Base-by-base conservation (phyloP, 1,140 invertebrate species). In the Bathynomus jamesi region DNA sequence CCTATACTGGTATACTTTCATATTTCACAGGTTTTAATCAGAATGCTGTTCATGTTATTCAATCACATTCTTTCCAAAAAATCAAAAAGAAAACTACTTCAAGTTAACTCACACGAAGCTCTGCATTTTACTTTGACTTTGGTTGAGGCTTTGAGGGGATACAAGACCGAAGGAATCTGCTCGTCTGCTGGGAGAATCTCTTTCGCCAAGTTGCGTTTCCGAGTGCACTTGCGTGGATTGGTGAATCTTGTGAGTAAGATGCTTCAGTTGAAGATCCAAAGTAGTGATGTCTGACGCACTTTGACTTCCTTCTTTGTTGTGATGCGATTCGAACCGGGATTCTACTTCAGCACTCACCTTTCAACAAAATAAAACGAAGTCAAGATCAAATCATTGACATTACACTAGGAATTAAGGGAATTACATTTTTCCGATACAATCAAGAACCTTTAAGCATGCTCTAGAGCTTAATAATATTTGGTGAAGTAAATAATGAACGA, bases 301-400 rank as follows among this genome's bases (percentile, higher is more conserved):
- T 21, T 69, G 72, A 31, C 72, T 74, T n/a, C 63, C 63, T 29
- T 65, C 68, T 13, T 70, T 70, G 40, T 53, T 53, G 21, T 53
- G 13, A 1, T 11, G 40, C 5, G 30, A 28, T 61, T 74, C 72
- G 60, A 74, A 74, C 31, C 72, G 28, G 13, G 72, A 74, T 28
- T 74, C 72, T 17, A 74, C 69, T 29, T 74, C 72, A 46, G 65
- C 68, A 63, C 72, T 74, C 2, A 74, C 72, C 72, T 74, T 27
- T 7, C 28, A 21, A 13, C n/a, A 53, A 10, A n/a, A n/a, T n/a
- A n/a, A n/a, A n/a, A n/a, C n/a, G 28, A 62, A 2, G 28, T 30
- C 24, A n/a, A 30, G 4, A 8, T 27, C 29, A 5, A 40, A 4
- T 17, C 3, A 17, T 28, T 28, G 29, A 0, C 4, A 4, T 28